phyloP scores from a whole-genome alignment of 2,797 vertebrate species.

The Thalassophryne amazonica region DNA sequence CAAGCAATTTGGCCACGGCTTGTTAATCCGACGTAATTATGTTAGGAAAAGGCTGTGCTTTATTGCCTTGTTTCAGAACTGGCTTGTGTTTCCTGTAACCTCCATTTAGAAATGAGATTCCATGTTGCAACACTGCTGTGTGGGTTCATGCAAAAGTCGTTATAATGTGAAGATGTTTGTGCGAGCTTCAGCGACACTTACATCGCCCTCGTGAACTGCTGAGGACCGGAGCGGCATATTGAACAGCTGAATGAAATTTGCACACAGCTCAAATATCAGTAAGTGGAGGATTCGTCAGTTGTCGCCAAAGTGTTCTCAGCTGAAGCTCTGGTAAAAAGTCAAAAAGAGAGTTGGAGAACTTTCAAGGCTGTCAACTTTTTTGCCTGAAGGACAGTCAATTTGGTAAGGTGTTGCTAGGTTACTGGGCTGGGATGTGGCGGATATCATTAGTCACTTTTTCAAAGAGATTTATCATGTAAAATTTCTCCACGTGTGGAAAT shows the following conservation, averaged over 20 bases:
- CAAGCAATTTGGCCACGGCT: conserved; percentile 26
- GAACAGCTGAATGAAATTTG: neutral
- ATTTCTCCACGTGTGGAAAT: neutral
- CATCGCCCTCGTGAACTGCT: too few species aligned
- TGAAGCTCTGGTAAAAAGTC: neutral
- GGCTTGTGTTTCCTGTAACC: neutral
- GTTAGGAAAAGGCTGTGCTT: conserved; percentile 10
- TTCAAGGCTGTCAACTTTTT: conserved; percentile 10
- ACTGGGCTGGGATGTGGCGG: neutral
- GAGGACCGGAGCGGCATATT: too few species aligned
- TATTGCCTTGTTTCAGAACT: conserved; percentile 8
- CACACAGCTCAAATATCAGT: neutral
- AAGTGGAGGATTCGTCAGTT: neutral
- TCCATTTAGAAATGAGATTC: neutral
- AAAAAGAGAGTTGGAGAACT: conserved; percentile 4
- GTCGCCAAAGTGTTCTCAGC: neutral
- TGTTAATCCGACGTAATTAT: conserved; percentile 32
- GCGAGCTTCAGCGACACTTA: too few species aligned
- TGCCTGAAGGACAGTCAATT: neutral
- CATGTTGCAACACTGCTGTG: neutral
- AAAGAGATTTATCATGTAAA: conserved; percentile 6
- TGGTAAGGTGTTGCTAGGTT: conserved; percentile 20
- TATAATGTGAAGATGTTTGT: too few species aligned
- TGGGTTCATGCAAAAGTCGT: neutral
- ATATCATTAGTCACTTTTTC: conserved; percentile 7